Base-by-base conservation (phyloP, 2,888 invertebrate genomes). In the Sclerodermus sp. region DNA sequence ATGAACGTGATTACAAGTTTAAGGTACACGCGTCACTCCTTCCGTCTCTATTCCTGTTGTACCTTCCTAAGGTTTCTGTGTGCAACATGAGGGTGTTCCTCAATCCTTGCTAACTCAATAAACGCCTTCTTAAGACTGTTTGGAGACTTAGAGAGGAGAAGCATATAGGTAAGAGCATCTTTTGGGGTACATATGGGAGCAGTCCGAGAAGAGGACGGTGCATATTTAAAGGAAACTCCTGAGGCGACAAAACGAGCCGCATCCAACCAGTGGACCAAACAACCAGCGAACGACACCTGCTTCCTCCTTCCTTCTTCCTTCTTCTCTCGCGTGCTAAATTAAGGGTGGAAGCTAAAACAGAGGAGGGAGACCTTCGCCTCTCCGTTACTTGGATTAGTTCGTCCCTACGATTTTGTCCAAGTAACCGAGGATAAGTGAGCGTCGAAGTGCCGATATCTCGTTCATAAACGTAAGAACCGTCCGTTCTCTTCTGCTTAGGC, bases 331-430 rank as follows among this genome's bases (percentile, higher is more conserved):
- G n/a, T n/a, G n/a, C n/a, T n/a, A n/a, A n/a, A n/a, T n/a, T n/a
- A n/a, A n/a, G n/a, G n/a, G n/a, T n/a, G n/a, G n/a, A n/a, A n/a
- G n/a, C n/a, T n/a, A n/a, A n/a, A n/a, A n/a, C n/a, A n/a, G n/a
- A n/a, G n/a, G n/a, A n/a, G n/a, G n/a, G n/a, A n/a, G n/a, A n/a
- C n/a, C n/a, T n/a, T n/a, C n/a, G n/a, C n/a, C n/a, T n/a, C n/a
- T n/a, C n/a, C n/a, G n/a, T n/a, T n/a, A n/a, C n/a, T 73, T 72
- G 75, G 74, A 73, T 60, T 74, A 75, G 68, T 73, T 73, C 67
- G 71, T 74, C 61, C 42, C 42, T 44, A 68, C 72, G 69, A 70
- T 73, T 75, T 74, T 73, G 62, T 73, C 71, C 72, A 70, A 73
- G 66, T 69, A 69, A 54, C 54, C 52, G 17, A 52, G 30, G 10